Evolutionary conservation across 2,888 invertebrate genomes (phyloP).

Genomic region (Euproctis similis): DNA sequence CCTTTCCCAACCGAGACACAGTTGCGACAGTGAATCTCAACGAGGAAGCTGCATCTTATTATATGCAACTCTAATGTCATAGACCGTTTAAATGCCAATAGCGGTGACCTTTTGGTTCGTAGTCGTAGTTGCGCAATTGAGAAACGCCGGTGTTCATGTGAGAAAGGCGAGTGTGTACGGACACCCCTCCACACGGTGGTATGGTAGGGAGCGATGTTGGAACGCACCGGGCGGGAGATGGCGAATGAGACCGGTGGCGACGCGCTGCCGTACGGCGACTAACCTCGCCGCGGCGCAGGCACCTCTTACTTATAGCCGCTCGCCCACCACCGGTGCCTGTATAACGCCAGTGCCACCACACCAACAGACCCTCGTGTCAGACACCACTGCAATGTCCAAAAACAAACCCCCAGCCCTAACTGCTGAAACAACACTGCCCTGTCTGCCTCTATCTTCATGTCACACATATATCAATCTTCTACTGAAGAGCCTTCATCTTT

Average conservation of each 20-base stretch:
- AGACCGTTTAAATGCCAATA: conserved; percentile 74
- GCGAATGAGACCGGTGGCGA: conserved; percentile 55
- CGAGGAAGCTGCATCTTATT: conserved; percentile 71
- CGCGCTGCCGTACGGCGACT: conserved; percentile 71
- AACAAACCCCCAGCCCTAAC: no score
- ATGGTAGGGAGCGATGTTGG: conserved; percentile 35
- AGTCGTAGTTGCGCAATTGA: conserved; percentile 68
- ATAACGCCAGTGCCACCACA: no score
- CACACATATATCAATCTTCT: no score
- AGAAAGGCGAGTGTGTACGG: conserved; percentile 69
- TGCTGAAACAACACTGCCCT: no score
- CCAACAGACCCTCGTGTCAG: no score
- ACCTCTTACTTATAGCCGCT: conserved; percentile 72
- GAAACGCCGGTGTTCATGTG: conserved; percentile 65
- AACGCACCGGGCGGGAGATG: conserved; percentile 51
- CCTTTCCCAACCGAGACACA: conserved; percentile 67
- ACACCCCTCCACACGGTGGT: no score
- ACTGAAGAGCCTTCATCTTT: no score
- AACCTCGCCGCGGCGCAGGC: conserved; percentile 66
- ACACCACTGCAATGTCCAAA: no score
- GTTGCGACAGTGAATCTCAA: conserved; percentile 71
- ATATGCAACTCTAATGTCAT: conserved; percentile 74
- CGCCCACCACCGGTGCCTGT: conserved; percentile 55
- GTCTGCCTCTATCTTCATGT: no score
- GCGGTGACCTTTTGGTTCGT: conserved; percentile 68